These are phyloP conservation scores for Spermophilus dauricus DNA, from an alignment of 2,113 vertebrate genomes.

Conservation along the genomic window DNA sequence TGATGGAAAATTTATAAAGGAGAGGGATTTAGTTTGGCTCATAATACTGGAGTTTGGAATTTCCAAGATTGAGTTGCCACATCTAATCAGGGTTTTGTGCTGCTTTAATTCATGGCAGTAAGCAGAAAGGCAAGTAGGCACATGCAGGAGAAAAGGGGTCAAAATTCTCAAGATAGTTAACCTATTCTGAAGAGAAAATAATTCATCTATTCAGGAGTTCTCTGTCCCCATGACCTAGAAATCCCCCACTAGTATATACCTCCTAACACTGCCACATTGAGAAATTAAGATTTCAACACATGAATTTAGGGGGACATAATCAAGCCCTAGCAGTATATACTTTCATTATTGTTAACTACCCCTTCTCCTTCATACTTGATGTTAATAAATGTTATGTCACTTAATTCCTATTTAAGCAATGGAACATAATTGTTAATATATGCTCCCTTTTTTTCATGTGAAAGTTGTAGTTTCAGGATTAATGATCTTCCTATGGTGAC, in stretches of 20 bases:
- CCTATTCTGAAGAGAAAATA: not conserved
- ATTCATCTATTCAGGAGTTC: not conserved
- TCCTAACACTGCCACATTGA: not conserved
- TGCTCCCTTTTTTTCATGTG: not conserved
- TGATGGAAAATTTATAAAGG: not conserved
- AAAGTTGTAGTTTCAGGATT: not conserved
- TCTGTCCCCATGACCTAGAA: not conserved
- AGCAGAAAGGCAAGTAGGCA: not conserved
- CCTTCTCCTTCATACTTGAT: not conserved
- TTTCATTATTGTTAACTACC: not conserved
- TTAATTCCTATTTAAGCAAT: not conserved
- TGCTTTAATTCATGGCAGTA: not conserved
- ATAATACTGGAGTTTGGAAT: not conserved
- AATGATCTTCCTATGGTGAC: not conserved
- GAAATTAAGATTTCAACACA: not conserved
- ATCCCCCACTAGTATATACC: not conserved
- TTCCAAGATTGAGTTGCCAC: not conserved
- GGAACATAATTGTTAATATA: slow-evolving; percentile 3
- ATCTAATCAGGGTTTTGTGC: not conserved
- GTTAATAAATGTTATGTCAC: not conserved
- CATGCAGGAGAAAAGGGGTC: not conserved
- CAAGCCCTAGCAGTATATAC: too few relatives aligned
- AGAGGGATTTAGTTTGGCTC: not conserved
- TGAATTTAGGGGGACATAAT: too few relatives aligned
- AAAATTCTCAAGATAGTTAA: not conserved